Conservation (phyloP, 2,888 invertebrate genomes). For the Ephialtes manifestator region DNA sequence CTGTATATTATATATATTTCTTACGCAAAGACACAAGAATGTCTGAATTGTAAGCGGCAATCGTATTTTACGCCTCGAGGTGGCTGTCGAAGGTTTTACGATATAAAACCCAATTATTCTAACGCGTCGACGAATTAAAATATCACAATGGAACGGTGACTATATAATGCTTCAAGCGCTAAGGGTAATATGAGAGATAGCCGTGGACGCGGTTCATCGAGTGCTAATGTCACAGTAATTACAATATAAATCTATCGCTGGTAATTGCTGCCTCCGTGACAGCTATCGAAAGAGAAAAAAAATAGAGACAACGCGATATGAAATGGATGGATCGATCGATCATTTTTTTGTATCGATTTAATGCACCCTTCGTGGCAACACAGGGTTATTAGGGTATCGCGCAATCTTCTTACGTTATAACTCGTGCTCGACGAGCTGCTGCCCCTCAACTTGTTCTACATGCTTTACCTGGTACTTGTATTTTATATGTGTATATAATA, state of each 20-base stretch:
- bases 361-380: neutral
- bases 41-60: neutral
- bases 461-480: neutral
- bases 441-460: neutral
- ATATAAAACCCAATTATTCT: slow-evolving; percentile 16
- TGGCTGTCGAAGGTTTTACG: slow-evolving; percentile 13
- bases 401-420: neutral
- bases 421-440: slow-evolving; percentile 1
- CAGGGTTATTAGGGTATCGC: slow-evolving; percentile 21
- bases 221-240: slow-evolving; percentile 55
- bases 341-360: slow-evolving; percentile 8
- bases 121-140: neutral
- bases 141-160: neutral
- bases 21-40: neutral
- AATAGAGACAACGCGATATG: neutral
- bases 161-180: neutral
- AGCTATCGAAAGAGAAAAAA: neutral
- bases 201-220: slow-evolving; percentile 53
- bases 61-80: neutral
- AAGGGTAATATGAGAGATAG: slow-evolving; percentile 28
- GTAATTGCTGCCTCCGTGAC: slow-evolving; percentile 2
- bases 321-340: slow-evolving; percentile 24
- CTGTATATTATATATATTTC: neutral
- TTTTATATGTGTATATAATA: slow-evolving; percentile 12
- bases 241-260: slow-evolving; percentile 25